Evolutionary conservation across 2,113 vertebrate genomes (phyloP).

Genomic region (Diphyllodes magnificus): DNA sequence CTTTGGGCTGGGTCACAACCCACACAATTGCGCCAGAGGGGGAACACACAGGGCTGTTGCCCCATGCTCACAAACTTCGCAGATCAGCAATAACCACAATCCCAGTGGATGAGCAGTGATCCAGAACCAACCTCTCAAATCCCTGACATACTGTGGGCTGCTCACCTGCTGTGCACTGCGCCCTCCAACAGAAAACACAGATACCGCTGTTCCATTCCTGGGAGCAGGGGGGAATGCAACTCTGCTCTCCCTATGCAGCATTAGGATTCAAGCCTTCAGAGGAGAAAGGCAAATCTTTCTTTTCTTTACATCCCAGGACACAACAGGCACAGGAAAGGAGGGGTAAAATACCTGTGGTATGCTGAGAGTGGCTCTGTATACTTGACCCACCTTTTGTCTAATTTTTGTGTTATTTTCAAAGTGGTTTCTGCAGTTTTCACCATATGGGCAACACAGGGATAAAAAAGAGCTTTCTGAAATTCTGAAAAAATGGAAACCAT

Average conservation of each 20-base stretch:
- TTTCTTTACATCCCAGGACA: not conserved
- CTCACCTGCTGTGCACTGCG: no score
- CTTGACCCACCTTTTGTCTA: not conserved
- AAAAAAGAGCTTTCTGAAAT: not conserved
- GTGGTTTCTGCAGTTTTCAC: not conserved
- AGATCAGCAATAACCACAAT: not conserved
- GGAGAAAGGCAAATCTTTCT: not conserved
- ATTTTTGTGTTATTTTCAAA: not conserved
- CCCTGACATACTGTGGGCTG: accelerated
- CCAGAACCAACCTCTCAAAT: not conserved
- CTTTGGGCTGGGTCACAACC: not conserved
- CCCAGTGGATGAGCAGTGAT: not conserved
- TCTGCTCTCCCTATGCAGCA: not conserved
- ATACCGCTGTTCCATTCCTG: accelerated
- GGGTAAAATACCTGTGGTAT: not conserved
- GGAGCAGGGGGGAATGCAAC: accelerated
- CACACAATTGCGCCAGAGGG: not conserved
- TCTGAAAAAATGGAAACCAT: not conserved
- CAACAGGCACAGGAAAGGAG: accelerated
- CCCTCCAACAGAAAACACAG: not conserved
- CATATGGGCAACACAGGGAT: not conserved
- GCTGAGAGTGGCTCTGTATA: not conserved
- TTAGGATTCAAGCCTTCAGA: not conserved
- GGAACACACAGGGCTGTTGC: accelerated
- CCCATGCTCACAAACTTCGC: not conserved